A percentile compares a stretch with the other conserved stretches of the same genome.
Conservation (phyloP, 2,113 vertebrate genomes). For the Zapornia atra region DNA sequence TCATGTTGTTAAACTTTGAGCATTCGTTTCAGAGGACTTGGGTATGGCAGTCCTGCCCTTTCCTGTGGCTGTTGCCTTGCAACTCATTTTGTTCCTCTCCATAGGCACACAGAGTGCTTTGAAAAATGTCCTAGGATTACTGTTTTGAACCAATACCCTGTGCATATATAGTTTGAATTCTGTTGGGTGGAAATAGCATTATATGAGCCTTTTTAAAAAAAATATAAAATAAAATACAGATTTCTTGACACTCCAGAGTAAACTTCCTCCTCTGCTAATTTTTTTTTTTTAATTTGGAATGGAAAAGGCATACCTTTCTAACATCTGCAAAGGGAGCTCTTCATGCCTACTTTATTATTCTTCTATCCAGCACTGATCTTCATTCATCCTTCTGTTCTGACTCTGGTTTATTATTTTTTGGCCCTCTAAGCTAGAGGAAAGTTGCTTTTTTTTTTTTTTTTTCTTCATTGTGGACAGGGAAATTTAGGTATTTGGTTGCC, state of each 20-base stretch:
- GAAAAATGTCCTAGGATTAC: background rate
- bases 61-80: background rate
- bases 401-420: background rate
- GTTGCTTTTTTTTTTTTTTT: background rate
- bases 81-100: background rate
- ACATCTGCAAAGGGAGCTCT: conserved; percentile 2
- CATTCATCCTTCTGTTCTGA: background rate
- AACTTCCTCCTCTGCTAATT: conserved; percentile 36
- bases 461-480: conserved; percentile 35
- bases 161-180: background rate
- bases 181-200: background rate
- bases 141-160: background rate
- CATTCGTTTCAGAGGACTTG: background rate
- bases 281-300: background rate
- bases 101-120: fast-evolving
- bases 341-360: background rate
- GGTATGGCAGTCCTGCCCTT: background rate
- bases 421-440: background rate
- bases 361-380: background rate
- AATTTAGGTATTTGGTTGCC: conserved; percentile 52
- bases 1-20: background rate
- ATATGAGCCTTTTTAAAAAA: background rate
- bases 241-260: conserved; percentile 6
- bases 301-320: background rate
- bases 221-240: background rate